Evolutionary conservation across 2,797 vertebrate species (phyloP), one percentile per base, ranked within the genome.

Genomic region (Scyliorhinus canicula): DNA sequence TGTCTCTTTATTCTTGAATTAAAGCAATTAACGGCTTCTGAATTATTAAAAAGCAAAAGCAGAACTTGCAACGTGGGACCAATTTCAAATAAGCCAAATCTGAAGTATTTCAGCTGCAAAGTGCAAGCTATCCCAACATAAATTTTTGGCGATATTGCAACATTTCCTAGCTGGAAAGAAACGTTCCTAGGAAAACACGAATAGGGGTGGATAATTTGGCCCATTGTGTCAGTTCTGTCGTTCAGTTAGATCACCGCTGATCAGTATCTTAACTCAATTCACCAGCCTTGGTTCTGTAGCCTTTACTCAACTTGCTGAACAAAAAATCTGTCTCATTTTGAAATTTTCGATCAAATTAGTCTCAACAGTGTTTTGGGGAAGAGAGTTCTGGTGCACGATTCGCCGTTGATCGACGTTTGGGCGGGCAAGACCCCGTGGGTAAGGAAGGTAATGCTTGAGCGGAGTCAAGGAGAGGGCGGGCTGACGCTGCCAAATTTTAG

Each of bases 1-100:
- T 88, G 40, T 35, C 63, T 47, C 90, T 28, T 28, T 93, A 67
- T 67, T 60, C 19, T 93, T 93, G 90, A 93, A 93, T 67, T 65
- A 26, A 93, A 67, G 4, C 40, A 93, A 69, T 93, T 93, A n/a
- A 93, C 19, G 26, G 91, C 21, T 50, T 44, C 44, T 93, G 60
- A 67, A 93, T 57, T n/a, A 55, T 90, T 60, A n/a, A 55, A 60
- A 47, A 16, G 63, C 63, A 44, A 93, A 65, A 47, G 63, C 63
- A 65, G 40, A 65, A 47, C 11, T 69, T 93, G 21, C 26, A 28
- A 93, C 1, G 11, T 19, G 16, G 24, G 9, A 31, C 44, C 40
- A 91, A 60, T n/a, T 91, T n/a, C 88, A 57, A 60, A 19, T 91
- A 50, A 24, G 14, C 86, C 86, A 93, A 69, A 93, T 69, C 63